Evolutionary conservation across 2,888 invertebrate species (phyloP), one percentile per base, ranked within the genome.

Genomic region (Agrotis ipsilon): DNA sequence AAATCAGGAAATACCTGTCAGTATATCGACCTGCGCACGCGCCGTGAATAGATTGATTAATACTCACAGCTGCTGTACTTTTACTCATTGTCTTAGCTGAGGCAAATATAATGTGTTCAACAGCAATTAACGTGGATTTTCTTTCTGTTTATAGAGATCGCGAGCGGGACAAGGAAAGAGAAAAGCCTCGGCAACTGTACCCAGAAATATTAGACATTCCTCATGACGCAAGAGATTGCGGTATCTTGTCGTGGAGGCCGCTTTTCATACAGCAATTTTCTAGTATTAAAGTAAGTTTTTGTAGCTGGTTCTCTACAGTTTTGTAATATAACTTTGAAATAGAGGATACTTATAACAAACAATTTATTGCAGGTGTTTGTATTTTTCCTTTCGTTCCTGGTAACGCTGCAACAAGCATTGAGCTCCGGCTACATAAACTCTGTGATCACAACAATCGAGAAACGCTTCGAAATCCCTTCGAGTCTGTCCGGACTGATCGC

Each of bases 391-490:
- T 98, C 98, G 91, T 97, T 98, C 96, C 97, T 98, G 91, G 98
- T 98, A 88, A 98, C 98, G 87, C 96, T 98, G 84, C 98, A 98
- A 92, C 98, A 98, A 94, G 98, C 98, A 27, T 96, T 98, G 82
- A 98, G 98, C 93, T 98, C 98, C 77, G 98, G 98, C 83, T 98
- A 98, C 93, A 98, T 98, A 86, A 98, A 98, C 96, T 98, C 98
- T 93, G 99, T 99, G 94, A 99, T 99, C 93, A 99, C 99, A 83
- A 99, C 99, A 69, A 99, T 99, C 89, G 99, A 99, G 96, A 99
- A 99, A 94, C 97, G 99, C 81, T 98, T 98, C 91, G 99, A 99
- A 94, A 98, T 99, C 90, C 99, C 99, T 75, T 99, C 99, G 92
- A 98, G 98, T 91, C 97, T 98, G 82, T 98, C 99, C 63, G 99